Evolutionary conservation across 2,888 invertebrate genomes (phyloP).

Genomic region (Pollenia labialis): DNA sequence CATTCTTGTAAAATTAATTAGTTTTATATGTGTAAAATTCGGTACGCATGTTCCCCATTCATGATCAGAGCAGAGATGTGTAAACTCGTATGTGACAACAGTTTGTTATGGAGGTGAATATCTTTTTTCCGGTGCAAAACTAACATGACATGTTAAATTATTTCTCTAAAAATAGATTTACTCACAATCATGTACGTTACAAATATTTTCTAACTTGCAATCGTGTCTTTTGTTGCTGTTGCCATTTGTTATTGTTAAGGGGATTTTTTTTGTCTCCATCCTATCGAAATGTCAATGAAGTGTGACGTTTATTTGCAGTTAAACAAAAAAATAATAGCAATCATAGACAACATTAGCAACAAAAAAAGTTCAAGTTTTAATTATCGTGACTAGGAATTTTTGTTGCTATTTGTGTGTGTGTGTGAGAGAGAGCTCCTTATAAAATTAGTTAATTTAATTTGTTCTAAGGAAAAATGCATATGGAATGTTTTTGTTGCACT

Average conservation of each 20-base stretch:
- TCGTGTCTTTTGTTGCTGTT: background rate
- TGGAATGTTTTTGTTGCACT: slow-evolving; percentile 26
- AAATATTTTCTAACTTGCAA: slow-evolving; percentile 3
- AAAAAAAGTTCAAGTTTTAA: slow-evolving; percentile 17
- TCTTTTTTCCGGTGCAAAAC: slow-evolving; percentile 40
- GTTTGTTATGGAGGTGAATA: slow-evolving; percentile 17
- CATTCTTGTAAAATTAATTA: too few species aligned
- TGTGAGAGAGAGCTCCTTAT: background rate
- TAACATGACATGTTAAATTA: background rate
- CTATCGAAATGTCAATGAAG: slow-evolving; percentile 40
- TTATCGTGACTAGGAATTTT: slow-evolving; percentile 16
- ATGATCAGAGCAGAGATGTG: too few species aligned
- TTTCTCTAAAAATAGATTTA: slow-evolving; percentile 1
- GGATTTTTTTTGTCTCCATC: slow-evolving; percentile 37
- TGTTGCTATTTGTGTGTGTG: background rate
- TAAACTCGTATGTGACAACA: too few species aligned
- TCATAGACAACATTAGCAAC: background rate
- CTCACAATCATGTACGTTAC: slow-evolving; percentile 5
- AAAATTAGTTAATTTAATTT: slow-evolving; percentile 12
- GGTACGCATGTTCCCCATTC: too few species aligned
- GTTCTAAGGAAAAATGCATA: slow-evolving; percentile 31
- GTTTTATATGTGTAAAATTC: too few species aligned
- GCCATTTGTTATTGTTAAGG: slow-evolving; percentile 12
- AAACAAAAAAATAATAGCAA: slow-evolving; percentile 1
- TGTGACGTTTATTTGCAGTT: slow-evolving; percentile 44